These are phyloP conservation scores for Bellardia pandia DNA, from an alignment of 2,888 invertebrate genomes.

Conservation along the genomic window DNA sequence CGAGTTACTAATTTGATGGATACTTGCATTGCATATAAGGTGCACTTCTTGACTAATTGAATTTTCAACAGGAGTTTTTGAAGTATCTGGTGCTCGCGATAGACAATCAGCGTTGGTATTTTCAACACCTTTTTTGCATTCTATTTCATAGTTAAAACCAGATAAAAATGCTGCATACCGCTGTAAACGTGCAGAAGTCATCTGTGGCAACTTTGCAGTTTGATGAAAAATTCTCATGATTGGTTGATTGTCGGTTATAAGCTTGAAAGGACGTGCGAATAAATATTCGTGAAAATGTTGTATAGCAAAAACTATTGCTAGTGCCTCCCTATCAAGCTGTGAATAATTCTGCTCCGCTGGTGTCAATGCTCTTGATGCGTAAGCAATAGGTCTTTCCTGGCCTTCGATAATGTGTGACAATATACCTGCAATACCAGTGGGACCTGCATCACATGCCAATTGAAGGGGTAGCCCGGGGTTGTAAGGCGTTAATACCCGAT, in stretches of 20 bases:
- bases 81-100: conserved; percentile 63
- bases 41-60: background rate
- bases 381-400: too few relatives aligned
- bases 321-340: background rate
- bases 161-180: too few relatives aligned
- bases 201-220: too few relatives aligned
- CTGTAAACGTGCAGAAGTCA: too few relatives aligned
- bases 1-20: background rate
- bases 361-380: too few relatives aligned
- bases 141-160: conserved; percentile 61
- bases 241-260: conserved; percentile 39
- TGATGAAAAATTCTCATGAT: too few relatives aligned
- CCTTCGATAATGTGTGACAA: too few relatives aligned
- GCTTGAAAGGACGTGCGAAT: conserved; percentile 49
- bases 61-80: background rate
- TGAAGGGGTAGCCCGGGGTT: too few relatives aligned
- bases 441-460: too few relatives aligned
- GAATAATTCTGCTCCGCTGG: background rate
- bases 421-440: too few relatives aligned
- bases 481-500: too few relatives aligned
- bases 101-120: conserved; percentile 65
- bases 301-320: background rate
- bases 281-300: conserved; percentile 36
- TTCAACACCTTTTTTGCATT: conserved; percentile 54
- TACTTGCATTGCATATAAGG: background rate